Conservation (phyloP, 35 echinoderm and acorn worm genomes). For the Apostichopus parvimensis region DNA sequence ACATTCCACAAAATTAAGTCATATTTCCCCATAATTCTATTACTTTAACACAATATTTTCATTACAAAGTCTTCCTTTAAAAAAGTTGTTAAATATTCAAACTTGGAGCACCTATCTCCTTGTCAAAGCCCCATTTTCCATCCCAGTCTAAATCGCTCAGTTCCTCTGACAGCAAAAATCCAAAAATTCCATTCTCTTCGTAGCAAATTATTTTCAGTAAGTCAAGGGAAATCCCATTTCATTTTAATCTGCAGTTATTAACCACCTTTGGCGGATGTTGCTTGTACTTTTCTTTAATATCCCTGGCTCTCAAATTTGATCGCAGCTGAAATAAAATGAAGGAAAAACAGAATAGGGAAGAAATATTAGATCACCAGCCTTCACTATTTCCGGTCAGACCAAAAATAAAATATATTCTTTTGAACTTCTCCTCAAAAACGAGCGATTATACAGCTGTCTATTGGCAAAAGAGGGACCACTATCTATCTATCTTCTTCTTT, state of each 20-base stretch:
- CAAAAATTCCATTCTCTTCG: too few species aligned
- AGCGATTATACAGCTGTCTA: not conserved
- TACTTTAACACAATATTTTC: too few species aligned
- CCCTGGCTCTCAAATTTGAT: too few species aligned
- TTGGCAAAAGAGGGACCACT: not conserved
- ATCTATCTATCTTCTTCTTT: not conserved
- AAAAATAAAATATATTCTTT: not conserved
- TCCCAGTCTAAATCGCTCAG: too few species aligned
- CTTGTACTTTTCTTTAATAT: too few species aligned
- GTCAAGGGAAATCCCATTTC: not conserved
- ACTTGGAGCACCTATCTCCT: too few species aligned
- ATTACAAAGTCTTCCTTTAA: too few species aligned
- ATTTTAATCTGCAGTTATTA: not conserved
- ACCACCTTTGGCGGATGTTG: not conserved
- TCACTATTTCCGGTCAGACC: constrained; percentile 35
- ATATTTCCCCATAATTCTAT: too few species aligned
- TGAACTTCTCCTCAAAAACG: not conserved
- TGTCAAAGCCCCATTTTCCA: too few species aligned
- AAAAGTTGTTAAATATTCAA: too few species aligned
- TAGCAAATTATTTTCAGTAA: not conserved
- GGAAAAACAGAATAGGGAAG: not conserved
- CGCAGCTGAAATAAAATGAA: constrained; percentile 39
- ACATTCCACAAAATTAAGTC: too few species aligned
- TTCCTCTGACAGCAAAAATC: too few species aligned
- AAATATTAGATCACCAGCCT: not conserved